Percentiles rank a stretch among this genome's conserved stretches.
These are phyloP conservation scores for Bicyclus anynana DNA, from an alignment of 1,140 invertebrate genomes.

Conservation along the genomic window DNA sequence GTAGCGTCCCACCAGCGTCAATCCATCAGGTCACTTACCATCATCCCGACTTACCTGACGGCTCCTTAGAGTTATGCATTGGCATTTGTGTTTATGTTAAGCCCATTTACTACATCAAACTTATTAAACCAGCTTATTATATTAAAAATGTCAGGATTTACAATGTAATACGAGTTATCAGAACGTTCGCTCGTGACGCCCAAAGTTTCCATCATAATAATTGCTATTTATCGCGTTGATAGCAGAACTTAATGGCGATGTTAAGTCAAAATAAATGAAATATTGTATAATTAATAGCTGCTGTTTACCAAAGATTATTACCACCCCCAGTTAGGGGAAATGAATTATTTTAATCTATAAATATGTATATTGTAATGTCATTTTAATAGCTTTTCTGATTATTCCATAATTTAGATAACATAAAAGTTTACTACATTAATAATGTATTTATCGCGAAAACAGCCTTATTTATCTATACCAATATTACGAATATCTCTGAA, in stretches of 20 bases:
- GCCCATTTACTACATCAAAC: too few relatives aligned
- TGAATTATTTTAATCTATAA: not conserved
- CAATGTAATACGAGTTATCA: slow-evolving; percentile 12
- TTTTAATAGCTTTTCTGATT: too few relatives aligned
- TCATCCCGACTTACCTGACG: too few relatives aligned
- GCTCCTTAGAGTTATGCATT: too few relatives aligned
- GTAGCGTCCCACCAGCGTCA: too few relatives aligned
- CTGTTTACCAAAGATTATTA: not conserved
- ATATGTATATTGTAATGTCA: not conserved
- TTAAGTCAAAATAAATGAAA: slow-evolving; percentile 8
- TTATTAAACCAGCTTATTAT: not conserved
- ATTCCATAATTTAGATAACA: too few relatives aligned
- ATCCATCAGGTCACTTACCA: too few relatives aligned
- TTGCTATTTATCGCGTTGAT: slow-evolving; percentile 16
- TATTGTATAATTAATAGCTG: slow-evolving; percentile 4
- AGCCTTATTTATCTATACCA: too few relatives aligned
- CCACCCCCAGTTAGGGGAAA: slow-evolving; percentile 38
- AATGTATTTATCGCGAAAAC: too few relatives aligned
- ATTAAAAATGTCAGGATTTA: slow-evolving; percentile 5
- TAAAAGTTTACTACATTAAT: too few relatives aligned
- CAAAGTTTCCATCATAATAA: slow-evolving; percentile 14
- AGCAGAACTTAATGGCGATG: slow-evolving; percentile 11
- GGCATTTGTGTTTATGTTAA: too few relatives aligned
- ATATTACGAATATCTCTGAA: too few relatives aligned
- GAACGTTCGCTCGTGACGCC: slow-evolving; percentile 3